phyloP scores from a whole-genome alignment of 2,797 vertebrate species.

The Macroramphosus scolopax region DNA sequence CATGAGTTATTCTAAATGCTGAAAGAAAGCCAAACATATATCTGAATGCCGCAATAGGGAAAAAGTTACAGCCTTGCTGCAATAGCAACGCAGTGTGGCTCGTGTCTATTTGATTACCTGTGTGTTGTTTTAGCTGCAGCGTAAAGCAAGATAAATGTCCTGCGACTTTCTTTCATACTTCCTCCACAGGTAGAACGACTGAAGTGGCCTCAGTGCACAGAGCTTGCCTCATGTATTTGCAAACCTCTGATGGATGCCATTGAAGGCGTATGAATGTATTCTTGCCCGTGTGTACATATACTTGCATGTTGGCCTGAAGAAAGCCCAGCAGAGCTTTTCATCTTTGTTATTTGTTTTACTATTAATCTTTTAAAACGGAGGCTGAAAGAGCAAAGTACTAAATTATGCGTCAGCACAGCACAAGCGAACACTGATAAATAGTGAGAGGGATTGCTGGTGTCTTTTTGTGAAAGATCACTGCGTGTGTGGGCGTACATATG shows the following conservation, averaged over 20 bases:
- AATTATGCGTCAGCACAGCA: conserved; percentile 39
- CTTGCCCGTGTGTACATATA: conserved; percentile 10
- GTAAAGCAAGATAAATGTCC: conserved; percentile 51
- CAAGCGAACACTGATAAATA: conserved; percentile 54
- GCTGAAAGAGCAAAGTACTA: conserved; percentile 37
- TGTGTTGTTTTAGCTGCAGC: conserved; percentile 25
- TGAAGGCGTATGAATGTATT: conserved; percentile 25
- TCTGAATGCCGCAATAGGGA: conserved; percentile 29
- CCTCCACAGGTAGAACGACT: conserved; percentile 34
- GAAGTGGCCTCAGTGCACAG: conserved; percentile 38
- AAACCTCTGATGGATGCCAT: conserved; percentile 44
- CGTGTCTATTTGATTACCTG: conserved; percentile 13
- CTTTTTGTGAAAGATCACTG: conserved; percentile 33
- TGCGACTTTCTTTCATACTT: conserved; percentile 37
- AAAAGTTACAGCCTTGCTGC: conserved; percentile 13
- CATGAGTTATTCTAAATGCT: conserved; percentile 61
- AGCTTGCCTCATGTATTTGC: conserved; percentile 42
- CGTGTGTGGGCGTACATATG: conserved; percentile 16
- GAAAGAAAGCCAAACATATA: conserved; percentile 44
- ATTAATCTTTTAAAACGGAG: conserved; percentile 50
- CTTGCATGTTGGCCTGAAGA: conserved; percentile 18
- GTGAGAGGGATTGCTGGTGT: conserved; percentile 29
- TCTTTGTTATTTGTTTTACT: conserved; percentile 54
- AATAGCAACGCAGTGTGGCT: background rate
- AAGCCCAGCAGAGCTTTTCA: conserved; percentile 17